A percentile compares a stretch with the other conserved stretches of the same genome.
Conservation (phyloP, 92 coral and sea anemone species). For the Diadumene lineata region DNA sequence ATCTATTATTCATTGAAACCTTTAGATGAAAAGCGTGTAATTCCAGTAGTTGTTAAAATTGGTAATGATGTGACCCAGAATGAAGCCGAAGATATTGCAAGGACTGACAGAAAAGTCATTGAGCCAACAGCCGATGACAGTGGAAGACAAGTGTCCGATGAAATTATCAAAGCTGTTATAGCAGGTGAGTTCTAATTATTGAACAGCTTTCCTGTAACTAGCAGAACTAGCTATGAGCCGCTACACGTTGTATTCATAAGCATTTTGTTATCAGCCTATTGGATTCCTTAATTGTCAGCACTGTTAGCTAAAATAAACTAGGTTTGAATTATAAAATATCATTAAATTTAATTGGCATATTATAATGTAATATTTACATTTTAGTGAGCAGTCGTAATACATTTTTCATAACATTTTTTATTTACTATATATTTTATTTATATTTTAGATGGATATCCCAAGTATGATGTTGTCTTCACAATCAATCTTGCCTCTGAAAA, state of each 20-base stretch:
- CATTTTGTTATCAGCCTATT: no score
- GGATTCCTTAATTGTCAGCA: no score
- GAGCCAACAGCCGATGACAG: conserved; percentile 21
- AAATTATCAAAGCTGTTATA: conserved; percentile 24
- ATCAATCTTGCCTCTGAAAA: conserved; percentile 18
- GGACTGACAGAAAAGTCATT: conserved; percentile 27
- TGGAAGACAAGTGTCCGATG: conserved; percentile 28
- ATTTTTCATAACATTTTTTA: no score
- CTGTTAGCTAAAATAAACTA: no score
- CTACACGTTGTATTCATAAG: no score
- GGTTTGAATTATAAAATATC: no score
- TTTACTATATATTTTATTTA: not conserved
- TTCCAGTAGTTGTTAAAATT: conserved; percentile 13
- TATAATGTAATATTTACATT: no score
- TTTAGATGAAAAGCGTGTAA: conserved; percentile 21
- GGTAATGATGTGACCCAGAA: conserved; percentile 11
- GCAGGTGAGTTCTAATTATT: conserved; percentile 12
- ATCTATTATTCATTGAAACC: conserved; percentile 22
- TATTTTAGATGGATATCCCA: conserved; percentile 30
- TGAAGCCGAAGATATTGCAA: conserved; percentile 22
- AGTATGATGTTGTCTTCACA: conserved; percentile 13
- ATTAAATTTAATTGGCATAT: no score
- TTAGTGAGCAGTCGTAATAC: no score
- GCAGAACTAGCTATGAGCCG: no score
- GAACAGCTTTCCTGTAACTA: no score